These are phyloP conservation scores for Metallyticus violacea DNA, from an alignment of 2,888 invertebrate species.

Conservation along the genomic window DNA sequence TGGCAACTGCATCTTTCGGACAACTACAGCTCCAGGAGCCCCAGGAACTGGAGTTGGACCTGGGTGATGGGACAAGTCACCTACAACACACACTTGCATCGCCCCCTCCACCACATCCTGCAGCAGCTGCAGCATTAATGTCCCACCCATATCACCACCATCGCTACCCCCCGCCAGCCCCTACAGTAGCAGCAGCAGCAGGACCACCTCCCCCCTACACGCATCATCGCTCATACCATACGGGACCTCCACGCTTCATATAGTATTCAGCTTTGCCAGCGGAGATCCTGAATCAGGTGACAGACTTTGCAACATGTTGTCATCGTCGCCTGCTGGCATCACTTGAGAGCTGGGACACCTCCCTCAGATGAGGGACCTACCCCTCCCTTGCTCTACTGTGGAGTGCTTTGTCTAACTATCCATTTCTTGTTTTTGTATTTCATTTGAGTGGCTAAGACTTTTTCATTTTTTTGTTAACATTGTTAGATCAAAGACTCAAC, in stretches of 20 bases:
- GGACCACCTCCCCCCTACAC: slow-evolving; percentile 29
- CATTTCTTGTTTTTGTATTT: neutral
- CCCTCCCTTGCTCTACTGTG: neutral
- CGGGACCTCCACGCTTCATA: slow-evolving; percentile 40
- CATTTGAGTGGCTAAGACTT: neutral
- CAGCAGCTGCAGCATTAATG: neutral
- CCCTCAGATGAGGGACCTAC: neutral
- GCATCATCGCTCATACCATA: slow-evolving; percentile 36
- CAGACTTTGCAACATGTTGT: slow-evolving; percentile 12
- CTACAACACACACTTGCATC: slow-evolving; percentile 24
- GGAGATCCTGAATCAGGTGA: slow-evolving; percentile 1
- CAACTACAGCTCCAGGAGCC: slow-evolving; percentile 58
- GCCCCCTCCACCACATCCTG: slow-evolving; percentile 18
- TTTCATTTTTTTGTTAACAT: no score
- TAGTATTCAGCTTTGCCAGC: slow-evolving; percentile 33
- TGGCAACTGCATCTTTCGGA: slow-evolving; percentile 76
- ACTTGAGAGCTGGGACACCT: slow-evolving; percentile 9
- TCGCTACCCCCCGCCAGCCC: neutral
- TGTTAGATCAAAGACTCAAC: no score
- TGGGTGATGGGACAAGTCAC: slow-evolving; percentile 71
- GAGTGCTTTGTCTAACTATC: neutral
- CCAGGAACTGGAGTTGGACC: slow-evolving; percentile 70
- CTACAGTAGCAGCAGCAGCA: slow-evolving; percentile 24
- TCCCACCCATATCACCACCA: neutral
- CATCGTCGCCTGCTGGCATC: slow-evolving; percentile 1